phyloP scores from a whole-genome alignment of 2,797 vertebrate genomes.

The Acrossocheilus wenchowensis region DNA sequence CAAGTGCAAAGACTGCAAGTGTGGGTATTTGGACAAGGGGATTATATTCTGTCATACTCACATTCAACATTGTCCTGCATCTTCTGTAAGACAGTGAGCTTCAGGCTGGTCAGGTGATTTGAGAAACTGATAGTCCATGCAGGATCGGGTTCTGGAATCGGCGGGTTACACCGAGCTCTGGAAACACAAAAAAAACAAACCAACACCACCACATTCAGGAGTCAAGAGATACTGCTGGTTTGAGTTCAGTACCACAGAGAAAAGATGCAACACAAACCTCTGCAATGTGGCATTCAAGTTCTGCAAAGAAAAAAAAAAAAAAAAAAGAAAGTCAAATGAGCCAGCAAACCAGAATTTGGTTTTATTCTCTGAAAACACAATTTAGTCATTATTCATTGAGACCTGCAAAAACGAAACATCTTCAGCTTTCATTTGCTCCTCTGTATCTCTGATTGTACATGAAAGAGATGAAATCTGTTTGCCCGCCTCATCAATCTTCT shows the following conservation, averaged over 20 bases:
- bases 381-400: not conserved
- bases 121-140: not conserved
- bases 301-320: not conserved
- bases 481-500: not conserved
- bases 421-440: constrained; percentile 21
- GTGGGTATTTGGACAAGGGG: too few species aligned
- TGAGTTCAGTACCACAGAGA: not conserved
- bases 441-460: not conserved
- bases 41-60: not conserved
- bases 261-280: not conserved
- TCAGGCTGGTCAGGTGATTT: constrained; percentile 15
- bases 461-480: constrained; percentile 22
- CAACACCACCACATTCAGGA: not conserved
- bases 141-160: too few species aligned
- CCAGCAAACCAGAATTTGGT: not conserved
- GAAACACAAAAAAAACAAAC: not conserved
- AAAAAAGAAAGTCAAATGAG: not conserved
- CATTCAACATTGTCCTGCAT: not conserved
- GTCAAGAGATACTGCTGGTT: not conserved
- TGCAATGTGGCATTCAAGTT: not conserved
- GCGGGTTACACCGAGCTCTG: not conserved
- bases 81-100: constrained; percentile 13
- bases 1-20: too few species aligned
- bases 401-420: constrained; percentile 26
- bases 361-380: not conserved